phyloP scores from a whole-genome alignment of 2,888 invertebrate genomes.

The Synanthedon tipuliformis region DNA sequence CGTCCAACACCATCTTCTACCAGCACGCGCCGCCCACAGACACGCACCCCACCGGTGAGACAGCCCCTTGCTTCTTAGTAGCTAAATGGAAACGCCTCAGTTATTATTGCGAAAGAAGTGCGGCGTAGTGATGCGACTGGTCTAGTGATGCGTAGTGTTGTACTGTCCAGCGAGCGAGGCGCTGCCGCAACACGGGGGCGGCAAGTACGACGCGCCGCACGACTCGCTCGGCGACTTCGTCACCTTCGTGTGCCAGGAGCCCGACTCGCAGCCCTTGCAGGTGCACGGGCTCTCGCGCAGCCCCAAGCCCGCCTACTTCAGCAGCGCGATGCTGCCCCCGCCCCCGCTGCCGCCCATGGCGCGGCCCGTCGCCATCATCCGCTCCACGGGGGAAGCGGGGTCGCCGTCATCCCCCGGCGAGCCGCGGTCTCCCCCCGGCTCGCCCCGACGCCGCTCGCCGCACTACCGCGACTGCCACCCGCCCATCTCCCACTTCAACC shows the following conservation, averaged over 20 bases:
- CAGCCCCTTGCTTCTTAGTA: not conserved
- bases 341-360: constrained; percentile 97
- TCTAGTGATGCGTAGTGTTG: not conserved
- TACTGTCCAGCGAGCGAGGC: constrained; percentile 8
- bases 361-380: constrained; percentile 93
- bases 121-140: not conserved
- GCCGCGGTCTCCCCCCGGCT: constrained; percentile 49
- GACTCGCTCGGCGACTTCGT: constrained; percentile 96
- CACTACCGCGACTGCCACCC: constrained; percentile 52
- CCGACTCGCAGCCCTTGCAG: constrained; percentile 79
- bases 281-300: constrained; percentile 72
- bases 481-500: constrained; percentile 84
- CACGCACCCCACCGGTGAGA: constrained; percentile 47
- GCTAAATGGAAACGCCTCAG: not conserved
- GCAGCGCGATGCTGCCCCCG: constrained; percentile 92
- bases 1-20: constrained; percentile 65
- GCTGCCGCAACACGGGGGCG: constrained; percentile 62
- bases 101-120: no score
- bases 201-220: constrained; percentile 78
- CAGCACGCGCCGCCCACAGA: constrained; percentile 60
- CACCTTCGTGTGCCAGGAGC: constrained; percentile 96
- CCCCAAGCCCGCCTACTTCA: constrained; percentile 87
- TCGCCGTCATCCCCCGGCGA: constrained; percentile 49
- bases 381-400: constrained; percentile 77
- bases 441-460: constrained; percentile 52